Evolutionary conservation across 2,888 invertebrate species (phyloP).

Genomic region (Drosophila maculinotata): DNA sequence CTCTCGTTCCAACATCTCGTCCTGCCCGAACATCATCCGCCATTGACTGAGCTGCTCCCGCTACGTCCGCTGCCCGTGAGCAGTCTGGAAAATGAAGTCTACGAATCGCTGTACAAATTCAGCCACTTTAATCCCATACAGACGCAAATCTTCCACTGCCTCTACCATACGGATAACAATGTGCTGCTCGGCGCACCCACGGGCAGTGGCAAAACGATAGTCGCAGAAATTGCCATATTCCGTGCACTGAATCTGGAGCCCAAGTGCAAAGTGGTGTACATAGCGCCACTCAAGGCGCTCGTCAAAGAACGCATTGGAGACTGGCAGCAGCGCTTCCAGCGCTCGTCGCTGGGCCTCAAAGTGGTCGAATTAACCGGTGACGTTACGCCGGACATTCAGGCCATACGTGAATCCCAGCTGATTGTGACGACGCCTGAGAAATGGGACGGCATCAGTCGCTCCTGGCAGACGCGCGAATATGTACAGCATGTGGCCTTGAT

Average conservation of each 20-base stretch:
- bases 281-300: slow-evolving; percentile 98
- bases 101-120: slow-evolving; percentile 94
- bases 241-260: slow-evolving; percentile 94
- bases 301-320: slow-evolving; percentile 98
- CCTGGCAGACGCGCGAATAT: slow-evolving; percentile 98
- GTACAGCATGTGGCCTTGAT: slow-evolving; percentile 96
- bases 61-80: slow-evolving; percentile 95
- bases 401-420: slow-evolving; percentile 93
- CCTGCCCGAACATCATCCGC: slow-evolving; percentile 95
- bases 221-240: slow-evolving; percentile 98
- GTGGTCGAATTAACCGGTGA: slow-evolving; percentile 99
- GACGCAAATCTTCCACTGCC: slow-evolving; percentile 98
- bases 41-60: slow-evolving; percentile 96
- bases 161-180: slow-evolving; percentile 97
- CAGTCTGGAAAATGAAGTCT: slow-evolving; percentile 91
- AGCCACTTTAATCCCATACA: slow-evolving; percentile 99
- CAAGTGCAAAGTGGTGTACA: slow-evolving; percentile 95
- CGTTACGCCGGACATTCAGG: slow-evolving; percentile 92
- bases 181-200: slow-evolving; percentile 93
- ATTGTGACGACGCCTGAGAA: slow-evolving; percentile 99
- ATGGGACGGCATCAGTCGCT: slow-evolving; percentile 99
- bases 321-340: slow-evolving; percentile 94
- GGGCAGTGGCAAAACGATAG: slow-evolving; percentile 99
- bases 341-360: slow-evolving; percentile 89
- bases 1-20: slow-evolving; percentile 94